Percentiles rank a stretch among this genome's conserved stretches.
These are phyloP conservation scores for Acrocyrtus sp. DNA, from an alignment of 2,888 invertebrate genomes.

Conservation along the genomic window DNA sequence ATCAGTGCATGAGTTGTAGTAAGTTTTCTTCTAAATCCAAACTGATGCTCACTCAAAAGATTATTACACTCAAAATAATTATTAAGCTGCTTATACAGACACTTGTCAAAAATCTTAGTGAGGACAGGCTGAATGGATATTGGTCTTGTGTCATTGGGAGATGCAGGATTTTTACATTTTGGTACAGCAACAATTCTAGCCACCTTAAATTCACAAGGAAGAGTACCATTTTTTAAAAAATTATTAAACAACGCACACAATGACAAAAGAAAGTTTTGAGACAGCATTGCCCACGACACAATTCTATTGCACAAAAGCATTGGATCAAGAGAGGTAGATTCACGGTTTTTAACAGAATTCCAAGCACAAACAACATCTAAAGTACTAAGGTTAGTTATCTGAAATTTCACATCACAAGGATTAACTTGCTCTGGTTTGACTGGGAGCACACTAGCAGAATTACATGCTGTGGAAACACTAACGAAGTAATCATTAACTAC, in stretches of 20 bases:
- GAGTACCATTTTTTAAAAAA: background rate
- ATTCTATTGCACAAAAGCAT: constrained; percentile 1
- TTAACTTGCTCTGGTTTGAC: no score
- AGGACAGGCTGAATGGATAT: constrained; percentile 28
- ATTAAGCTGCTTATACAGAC: constrained; percentile 11
- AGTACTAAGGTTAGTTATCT: no score
- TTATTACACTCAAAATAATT: constrained; percentile 22
- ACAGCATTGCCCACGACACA: background rate
- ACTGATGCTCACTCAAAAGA: constrained; percentile 15
- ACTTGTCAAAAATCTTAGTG: constrained; percentile 29
- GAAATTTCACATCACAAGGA: no score
- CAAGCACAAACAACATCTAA: no score
- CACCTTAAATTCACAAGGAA: constrained; percentile 16
- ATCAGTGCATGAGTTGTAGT: constrained; percentile 21
- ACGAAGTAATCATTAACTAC: background rate
- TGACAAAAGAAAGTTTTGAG: background rate
- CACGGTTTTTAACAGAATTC: background rate
- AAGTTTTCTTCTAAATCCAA: constrained; percentile 26
- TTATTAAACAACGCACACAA: background rate
- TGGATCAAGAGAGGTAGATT: background rate
- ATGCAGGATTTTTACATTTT: constrained; percentile 3
- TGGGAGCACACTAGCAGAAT: no score
- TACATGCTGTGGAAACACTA: no score
- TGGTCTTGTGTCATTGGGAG: constrained; percentile 25
- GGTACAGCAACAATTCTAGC: constrained; percentile 14